Percentiles rank a stretch among this genome's conserved stretches.
Evolutionary conservation across 2,888 invertebrate species (phyloP).

Genomic region (Euclidia mi): DNA sequence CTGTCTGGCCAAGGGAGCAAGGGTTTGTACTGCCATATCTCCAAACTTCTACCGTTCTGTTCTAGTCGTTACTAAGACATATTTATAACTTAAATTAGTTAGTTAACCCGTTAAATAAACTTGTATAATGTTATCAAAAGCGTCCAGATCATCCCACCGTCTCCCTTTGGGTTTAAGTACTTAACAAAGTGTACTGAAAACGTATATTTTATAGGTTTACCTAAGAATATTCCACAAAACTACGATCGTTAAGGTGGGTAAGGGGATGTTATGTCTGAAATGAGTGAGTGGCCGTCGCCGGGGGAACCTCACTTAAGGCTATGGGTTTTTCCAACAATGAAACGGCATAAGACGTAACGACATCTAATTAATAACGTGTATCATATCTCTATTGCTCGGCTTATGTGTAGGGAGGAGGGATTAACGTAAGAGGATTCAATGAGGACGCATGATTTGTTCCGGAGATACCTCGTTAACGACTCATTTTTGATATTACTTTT

Average conservation of each 20-base stretch:
- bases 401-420: slow-evolving; percentile 74
- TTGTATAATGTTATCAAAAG: too few relatives aligned
- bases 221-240: not conserved
- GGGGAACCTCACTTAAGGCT: slow-evolving; percentile 70
- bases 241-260: not conserved
- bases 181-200: too few relatives aligned
- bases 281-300: slow-evolving; percentile 51
- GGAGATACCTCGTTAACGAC: slow-evolving; percentile 74
- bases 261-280: slow-evolving; percentile 6
- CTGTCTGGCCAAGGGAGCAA: too few relatives aligned
- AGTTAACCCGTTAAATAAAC: too few relatives aligned
- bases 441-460: slow-evolving; percentile 84
- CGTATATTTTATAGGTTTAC: not conserved
- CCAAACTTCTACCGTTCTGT: too few relatives aligned
- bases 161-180: too few relatives aligned
- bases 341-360: slow-evolving; percentile 87
- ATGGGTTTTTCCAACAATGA: slow-evolving; percentile 84
- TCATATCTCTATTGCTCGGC: slow-evolving; percentile 88
- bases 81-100: too few relatives aligned
- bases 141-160: too few relatives aligned
- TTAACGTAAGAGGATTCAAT: slow-evolving; percentile 87
- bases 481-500: slow-evolving; percentile 72
- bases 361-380: slow-evolving; percentile 89
- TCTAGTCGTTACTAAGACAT: too few relatives aligned
- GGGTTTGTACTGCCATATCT: too few relatives aligned